A percentile compares a stretch with the other conserved stretches of the same genome.
Conservation (phyloP, 1,140 invertebrate genomes). For the Chymomyza costata region DNA sequence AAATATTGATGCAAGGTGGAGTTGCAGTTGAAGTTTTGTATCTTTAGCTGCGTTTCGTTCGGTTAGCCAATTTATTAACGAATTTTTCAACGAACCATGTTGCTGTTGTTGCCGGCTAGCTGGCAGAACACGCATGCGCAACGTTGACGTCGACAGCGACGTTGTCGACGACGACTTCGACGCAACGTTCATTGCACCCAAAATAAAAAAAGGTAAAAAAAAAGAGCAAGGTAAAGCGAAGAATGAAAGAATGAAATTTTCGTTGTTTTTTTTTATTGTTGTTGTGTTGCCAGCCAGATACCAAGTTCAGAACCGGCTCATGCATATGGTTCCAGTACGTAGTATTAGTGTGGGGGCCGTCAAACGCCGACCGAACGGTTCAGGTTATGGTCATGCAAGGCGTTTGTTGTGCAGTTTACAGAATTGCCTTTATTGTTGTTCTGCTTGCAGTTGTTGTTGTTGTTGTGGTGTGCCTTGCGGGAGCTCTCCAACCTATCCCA, state of each 20-base stretch:
- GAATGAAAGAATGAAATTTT: slow-evolving; percentile 70
- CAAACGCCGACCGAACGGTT: slow-evolving; percentile 34
- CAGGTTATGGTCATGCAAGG: slow-evolving; percentile 40
- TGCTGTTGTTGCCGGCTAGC: slow-evolving; percentile 11
- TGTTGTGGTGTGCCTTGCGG: slow-evolving; percentile 48
- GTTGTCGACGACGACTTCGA: slow-evolving; percentile 30
- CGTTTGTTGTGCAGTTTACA: slow-evolving; percentile 33
- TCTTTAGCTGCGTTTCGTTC: slow-evolving; percentile 26
- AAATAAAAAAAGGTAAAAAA: slow-evolving; percentile 38
- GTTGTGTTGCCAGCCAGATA: too few relatives aligned
- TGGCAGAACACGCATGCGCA: slow-evolving; percentile 62
- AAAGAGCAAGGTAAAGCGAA: slow-evolving; percentile 22
- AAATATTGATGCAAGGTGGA: slow-evolving; percentile 64
- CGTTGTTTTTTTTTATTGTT: slow-evolving; percentile 25
- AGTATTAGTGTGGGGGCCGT: slow-evolving; percentile 22
- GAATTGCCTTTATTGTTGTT: slow-evolving; percentile 17
- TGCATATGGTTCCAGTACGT: too few relatives aligned
- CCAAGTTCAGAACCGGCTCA: too few relatives aligned
- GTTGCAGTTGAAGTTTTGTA: slow-evolving; percentile 22
- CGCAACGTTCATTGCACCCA: slow-evolving; percentile 70
- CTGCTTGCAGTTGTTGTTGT: slow-evolving; percentile 19
- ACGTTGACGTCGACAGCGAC: slow-evolving; percentile 23
- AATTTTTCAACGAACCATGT: slow-evolving; percentile 42
- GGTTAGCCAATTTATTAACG: slow-evolving; percentile 60
- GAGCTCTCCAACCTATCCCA: slow-evolving; percentile 70